A percentile compares a stretch with the other conserved stretches of the same genome.
These are phyloP conservation scores for Syngnathus scovelli DNA, from an alignment of 2,113 vertebrate species.

Conservation along the genomic window DNA sequence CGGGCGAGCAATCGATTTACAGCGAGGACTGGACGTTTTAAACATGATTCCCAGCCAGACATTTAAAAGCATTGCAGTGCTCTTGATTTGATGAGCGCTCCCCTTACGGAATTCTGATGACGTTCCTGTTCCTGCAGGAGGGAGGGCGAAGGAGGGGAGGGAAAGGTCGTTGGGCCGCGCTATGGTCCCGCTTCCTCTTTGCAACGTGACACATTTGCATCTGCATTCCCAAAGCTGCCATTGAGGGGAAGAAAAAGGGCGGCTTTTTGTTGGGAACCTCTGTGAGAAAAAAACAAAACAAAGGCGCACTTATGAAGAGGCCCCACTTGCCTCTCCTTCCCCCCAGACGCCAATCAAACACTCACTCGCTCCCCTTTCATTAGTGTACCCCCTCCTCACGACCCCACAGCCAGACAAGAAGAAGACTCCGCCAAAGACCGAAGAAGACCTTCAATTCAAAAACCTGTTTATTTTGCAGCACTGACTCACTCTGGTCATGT, in stretches of 20 bases:
- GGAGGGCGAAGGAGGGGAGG: neutral
- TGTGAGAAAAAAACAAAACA: constrained; percentile 50
- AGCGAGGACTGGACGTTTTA: constrained; percentile 57
- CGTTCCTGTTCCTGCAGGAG: constrained; percentile 14
- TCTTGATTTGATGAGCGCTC: constrained; percentile 45
- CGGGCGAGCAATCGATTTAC: constrained; percentile 57
- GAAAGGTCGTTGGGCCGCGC: constrained; percentile 19
- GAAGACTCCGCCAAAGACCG: too few species aligned
- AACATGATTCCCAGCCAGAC: constrained; percentile 44
- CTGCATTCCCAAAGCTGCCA: constrained; percentile 36
- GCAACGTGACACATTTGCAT: constrained; percentile 47
- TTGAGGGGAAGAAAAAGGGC: constrained; percentile 13
- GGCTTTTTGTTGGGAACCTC: constrained; percentile 41
- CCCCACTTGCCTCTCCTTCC: constrained; percentile 30
- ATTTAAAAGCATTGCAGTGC: constrained; percentile 45
- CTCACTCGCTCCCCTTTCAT: constrained; percentile 58
- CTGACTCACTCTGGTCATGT: too few species aligned
- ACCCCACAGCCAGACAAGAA: constrained; percentile 17
- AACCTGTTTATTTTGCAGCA: too few species aligned
- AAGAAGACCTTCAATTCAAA: too few species aligned
- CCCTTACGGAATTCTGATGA: constrained; percentile 42
- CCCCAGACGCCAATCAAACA: constrained; percentile 55
- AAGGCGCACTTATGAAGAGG: constrained; percentile 54
- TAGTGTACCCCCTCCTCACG: constrained; percentile 40
- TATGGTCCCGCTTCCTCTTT: constrained; percentile 41